A percentile compares a stretch with the other conserved stretches of the same genome.
phyloP scores from a whole-genome alignment of 2,888 invertebrate genomes.

The Noctua comes region DNA sequence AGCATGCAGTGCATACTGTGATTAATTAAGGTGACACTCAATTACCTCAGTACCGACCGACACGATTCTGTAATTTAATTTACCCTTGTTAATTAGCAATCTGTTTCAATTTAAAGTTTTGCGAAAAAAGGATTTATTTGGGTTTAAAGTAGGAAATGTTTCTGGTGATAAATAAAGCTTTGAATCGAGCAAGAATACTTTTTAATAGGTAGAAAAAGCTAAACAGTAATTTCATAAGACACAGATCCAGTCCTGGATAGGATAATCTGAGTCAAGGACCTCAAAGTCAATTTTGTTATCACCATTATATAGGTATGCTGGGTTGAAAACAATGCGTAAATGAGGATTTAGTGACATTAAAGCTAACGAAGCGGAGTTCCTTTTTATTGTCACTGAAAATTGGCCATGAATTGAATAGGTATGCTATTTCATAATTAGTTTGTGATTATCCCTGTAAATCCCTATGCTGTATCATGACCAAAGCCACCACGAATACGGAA shows the following conservation, averaged over 20 bases:
- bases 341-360: slow-evolving; percentile 12
- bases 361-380: slow-evolving; percentile 16
- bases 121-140: slow-evolving; percentile 36
- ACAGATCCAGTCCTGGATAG: not conserved
- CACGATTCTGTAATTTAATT: slow-evolving; percentile 70
- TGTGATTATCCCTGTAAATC: not conserved
- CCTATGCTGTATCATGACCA: not conserved
- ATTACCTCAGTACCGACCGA: slow-evolving; percentile 63
- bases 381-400: slow-evolving; percentile 19
- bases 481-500: not conserved
- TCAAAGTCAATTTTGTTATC: not conserved
- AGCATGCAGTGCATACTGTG: slow-evolving; percentile 55
- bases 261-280: not conserved
- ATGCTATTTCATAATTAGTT: not conserved
- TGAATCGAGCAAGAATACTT: not conserved
- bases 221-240: not conserved
- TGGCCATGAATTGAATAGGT: not conserved
- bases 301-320: not conserved
- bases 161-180: slow-evolving; percentile 1
- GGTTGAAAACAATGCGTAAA: not conserved
- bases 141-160: not conserved
- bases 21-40: slow-evolving; percentile 70
- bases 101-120: slow-evolving; percentile 49
- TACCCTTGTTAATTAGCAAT: slow-evolving; percentile 62
- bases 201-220: not conserved